phyloP scores from a whole-genome alignment of 1,140 invertebrate species.

The Calliphora vicina region DNA sequence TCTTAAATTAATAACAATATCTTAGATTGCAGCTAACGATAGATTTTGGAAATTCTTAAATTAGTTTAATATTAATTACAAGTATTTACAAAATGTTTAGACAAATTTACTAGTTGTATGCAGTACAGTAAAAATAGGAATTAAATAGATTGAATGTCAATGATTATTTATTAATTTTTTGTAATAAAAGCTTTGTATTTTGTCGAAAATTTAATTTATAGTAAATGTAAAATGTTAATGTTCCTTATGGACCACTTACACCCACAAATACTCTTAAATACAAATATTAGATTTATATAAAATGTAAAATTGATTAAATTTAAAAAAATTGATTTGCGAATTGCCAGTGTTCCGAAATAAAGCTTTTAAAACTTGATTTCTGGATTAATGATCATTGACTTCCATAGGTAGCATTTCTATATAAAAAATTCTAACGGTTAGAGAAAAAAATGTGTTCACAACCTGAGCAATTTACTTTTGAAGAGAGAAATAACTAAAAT shows the following conservation, averaged over 20 bases:
- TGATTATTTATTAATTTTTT: too few species aligned
- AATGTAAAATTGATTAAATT: too few species aligned
- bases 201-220: too few species aligned
- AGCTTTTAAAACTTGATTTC: too few species aligned
- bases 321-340: too few species aligned
- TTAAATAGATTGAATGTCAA: background rate
- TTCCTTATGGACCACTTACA: too few species aligned
- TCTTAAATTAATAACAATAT: conserved; percentile 27
- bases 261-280: too few species aligned
- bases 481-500: background rate
- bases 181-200: too few species aligned
- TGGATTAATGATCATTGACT: background rate
- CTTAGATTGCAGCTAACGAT: conserved; percentile 33
- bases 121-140: conserved; percentile 11
- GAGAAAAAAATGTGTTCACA: conserved; percentile 21
- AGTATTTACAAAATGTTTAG: conserved; percentile 4
- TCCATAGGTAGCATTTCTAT: background rate
- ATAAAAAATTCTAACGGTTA: background rate
- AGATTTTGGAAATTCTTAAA: conserved; percentile 15
- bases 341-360: too few species aligned
- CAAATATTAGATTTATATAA: too few species aligned
- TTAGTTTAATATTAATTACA: background rate
- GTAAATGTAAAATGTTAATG: too few species aligned
- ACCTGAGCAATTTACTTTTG: conserved; percentile 17
- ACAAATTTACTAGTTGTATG: conserved; percentile 19